A percentile compares a stretch with the other conserved stretches of the same genome.
These are phyloP conservation scores for Phocoena phocoena DNA, from an alignment of 2,113 vertebrate genomes.

Conservation along the genomic window DNA sequence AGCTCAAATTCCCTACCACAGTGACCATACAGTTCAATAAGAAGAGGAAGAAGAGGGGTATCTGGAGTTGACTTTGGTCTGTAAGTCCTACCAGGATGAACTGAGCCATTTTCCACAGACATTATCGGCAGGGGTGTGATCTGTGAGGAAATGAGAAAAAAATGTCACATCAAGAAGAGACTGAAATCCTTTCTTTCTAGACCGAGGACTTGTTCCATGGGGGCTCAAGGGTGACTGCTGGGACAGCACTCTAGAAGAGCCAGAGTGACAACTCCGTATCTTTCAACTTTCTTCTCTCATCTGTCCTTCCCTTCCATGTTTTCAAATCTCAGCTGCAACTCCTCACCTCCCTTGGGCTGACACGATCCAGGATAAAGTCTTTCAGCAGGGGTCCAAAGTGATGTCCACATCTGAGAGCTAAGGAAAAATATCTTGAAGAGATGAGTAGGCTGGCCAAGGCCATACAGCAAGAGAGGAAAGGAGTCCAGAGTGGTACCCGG, in stretches of 20 bases:
- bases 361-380: neutral
- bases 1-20: conserved; percentile 28
- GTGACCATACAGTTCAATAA: neutral
- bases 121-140: neutral
- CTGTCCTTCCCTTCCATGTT: neutral
- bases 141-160: neutral
- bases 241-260: neutral
- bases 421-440: neutral
- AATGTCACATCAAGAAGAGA: neutral
- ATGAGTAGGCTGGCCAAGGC: neutral
- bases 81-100: conserved; percentile 42
- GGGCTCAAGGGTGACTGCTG: neutral
- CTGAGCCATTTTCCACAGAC: neutral
- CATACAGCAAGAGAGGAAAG: neutral
- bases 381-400: neutral
- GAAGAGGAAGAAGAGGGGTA: conserved; percentile 52
- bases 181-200: neutral
- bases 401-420: neutral
- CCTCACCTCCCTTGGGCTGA: neutral
- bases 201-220: neutral
- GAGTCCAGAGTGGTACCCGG: neutral
- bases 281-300: neutral
- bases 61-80: neutral
- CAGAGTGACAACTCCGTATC: neutral
- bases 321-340: neutral